Evolutionary conservation across 2,797 vertebrate genomes (phyloP), one percentile per base, ranked within the genome.

Genomic region (Psittacula derbiana): DNA sequence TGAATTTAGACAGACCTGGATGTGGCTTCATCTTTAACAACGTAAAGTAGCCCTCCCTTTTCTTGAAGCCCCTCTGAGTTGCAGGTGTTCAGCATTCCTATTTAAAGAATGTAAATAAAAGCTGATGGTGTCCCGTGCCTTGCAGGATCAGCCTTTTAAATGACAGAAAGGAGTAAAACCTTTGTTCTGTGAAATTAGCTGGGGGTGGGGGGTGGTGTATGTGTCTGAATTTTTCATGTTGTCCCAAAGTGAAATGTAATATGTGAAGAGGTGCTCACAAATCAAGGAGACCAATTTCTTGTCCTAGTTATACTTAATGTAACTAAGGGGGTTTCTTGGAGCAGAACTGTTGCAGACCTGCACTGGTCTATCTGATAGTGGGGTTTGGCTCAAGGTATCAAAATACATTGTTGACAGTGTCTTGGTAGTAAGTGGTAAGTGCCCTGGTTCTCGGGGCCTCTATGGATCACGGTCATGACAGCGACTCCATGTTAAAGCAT

Each of bases 391-490:
- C n/a, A 7, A 28, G 44, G 4, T 74, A 10, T 8, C 80, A 27
- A 57, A 83, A 71, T 18, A n/a, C 2, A 1, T 18, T 31, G 3
- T 12, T 44, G 41, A 30, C 64, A 40, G 20, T 47, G 17, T 41
- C 47, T 44, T 50, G 46, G 20, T 50, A 65, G 20, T 36, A 40
- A 71, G 43, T 25, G 25, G 18, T 28, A 43, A 69, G 40, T 28
- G 36, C 13, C 1, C 9, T 3, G 17, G 25, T 52, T 16, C 44
- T 15, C 23, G 19, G 20, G 46, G 16, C 30, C 27, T 53, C n/a
- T 21, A 0, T 41, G 47, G 40, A 7, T 79, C 16, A 30, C 0
- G 1, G 23, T 27, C 1, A 0, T 52, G 80, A 33, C 58, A 36
- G 30, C 4, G 4, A 6, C 2, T 2, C 36, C 11, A 4, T 5